These are phyloP conservation scores for Myzus persicae DNA, from an alignment of 1,140 invertebrate genomes.

Conservation along the genomic window DNA sequence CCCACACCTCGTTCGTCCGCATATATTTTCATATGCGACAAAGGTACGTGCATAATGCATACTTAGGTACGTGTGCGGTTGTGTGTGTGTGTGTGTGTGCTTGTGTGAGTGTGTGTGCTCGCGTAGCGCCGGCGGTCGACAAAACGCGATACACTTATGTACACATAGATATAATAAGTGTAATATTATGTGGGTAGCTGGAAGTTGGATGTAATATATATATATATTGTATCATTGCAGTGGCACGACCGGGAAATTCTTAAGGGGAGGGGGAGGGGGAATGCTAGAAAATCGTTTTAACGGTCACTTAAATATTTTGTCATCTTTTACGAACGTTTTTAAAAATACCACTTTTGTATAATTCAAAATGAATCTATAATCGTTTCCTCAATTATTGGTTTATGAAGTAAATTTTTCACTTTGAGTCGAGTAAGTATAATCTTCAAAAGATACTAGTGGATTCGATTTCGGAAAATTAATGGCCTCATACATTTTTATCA, in stretches of 20 bases:
- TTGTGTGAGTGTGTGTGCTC: neutral
- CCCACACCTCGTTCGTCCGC: neutral
- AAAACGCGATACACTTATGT: neutral
- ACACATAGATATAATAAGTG: too few species aligned
- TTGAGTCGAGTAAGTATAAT: too few species aligned
- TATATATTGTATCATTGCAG: neutral
- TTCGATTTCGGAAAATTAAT: too few species aligned
- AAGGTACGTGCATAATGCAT: neutral
- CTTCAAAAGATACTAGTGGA: too few species aligned
- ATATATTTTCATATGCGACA: neutral
- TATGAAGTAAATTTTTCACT: too few species aligned
- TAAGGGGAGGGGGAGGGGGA: neutral
- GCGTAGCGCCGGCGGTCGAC: conserved; percentile 3
- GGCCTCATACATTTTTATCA: too few species aligned
- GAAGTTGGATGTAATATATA: neutral
- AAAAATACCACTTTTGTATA: too few species aligned
- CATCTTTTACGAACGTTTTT: too few species aligned
- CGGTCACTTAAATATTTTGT: neutral
- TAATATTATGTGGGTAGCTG: too few species aligned
- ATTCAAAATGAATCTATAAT: too few species aligned
- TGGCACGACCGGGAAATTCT: neutral
- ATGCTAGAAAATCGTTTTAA: neutral
- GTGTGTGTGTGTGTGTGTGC: neutral
- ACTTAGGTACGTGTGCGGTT: neutral
- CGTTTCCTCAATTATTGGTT: too few species aligned